Evolutionary conservation across 2,888 invertebrate species (phyloP), one percentile per base, ranked within the genome.

Genomic region (Ichneumoninae sp.): DNA sequence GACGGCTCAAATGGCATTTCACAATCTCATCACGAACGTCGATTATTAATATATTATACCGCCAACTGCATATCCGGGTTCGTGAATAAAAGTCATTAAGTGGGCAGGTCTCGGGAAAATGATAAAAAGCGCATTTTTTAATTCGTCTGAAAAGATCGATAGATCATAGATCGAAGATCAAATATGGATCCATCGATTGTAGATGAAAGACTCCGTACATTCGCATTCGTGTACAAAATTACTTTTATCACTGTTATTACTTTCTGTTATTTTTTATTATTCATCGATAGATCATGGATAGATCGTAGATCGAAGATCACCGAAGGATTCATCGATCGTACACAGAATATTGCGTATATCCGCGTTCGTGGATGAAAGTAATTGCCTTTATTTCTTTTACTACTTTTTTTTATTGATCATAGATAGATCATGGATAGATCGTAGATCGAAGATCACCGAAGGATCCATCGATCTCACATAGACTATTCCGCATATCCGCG

Each of bases 1-100:
- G 77, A 78, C 77, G 22, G 72, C 76, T 62, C 76, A 44, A 40
- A 62, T 33, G 47, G 66, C 75, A 30, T 83, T 83, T 83, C 80
- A 68, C 83, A 83, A 83, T 80, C 75, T 47, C 80, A 76, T 76
- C 71, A 54, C 66, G 33, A 70, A n/a, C 22, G 40, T 47, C 50
- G 74, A 54, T 50, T 65, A 47, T 44, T 16, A 71, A 33, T 33
- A 62, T 7, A 30, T 33, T 62, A 33, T 33, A 33, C 16, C 6
- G n/a, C 30, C 16, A 6, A 16, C 6, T 3, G 16, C 57, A 71
- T 66, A 83, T 80, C 80, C 83, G 80, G 70, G 47, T 83, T 80
- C n/a, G 2, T 16, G 44, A 16, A 44, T 16, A 44, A 44, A 44
- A 16, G 44, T 44, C 16, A 44, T 44, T 44, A 1, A 16, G 44